These are phyloP conservation scores for Spicauda simplicius DNA, from an alignment of 2,888 invertebrate genomes.

Conservation along the genomic window DNA sequence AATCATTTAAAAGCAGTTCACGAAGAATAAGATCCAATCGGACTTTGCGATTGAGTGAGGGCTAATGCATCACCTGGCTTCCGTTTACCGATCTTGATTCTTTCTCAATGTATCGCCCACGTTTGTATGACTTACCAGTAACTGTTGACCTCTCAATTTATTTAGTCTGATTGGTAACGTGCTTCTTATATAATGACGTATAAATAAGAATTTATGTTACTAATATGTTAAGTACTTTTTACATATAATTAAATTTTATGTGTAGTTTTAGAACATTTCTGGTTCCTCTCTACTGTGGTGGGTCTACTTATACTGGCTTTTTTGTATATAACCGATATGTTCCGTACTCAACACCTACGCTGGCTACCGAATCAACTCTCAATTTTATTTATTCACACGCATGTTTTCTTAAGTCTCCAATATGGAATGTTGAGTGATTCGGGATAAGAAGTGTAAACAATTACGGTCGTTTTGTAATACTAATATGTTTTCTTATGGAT, in stretches of 20 bases:
- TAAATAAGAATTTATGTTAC: background rate
- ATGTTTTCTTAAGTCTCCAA: slow-evolving; percentile 43
- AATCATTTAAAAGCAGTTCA: slow-evolving; percentile 58
- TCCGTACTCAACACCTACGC: slow-evolving; percentile 65
- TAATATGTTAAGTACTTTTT: slow-evolving; percentile 9
- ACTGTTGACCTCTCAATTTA: slow-evolving; percentile 51
- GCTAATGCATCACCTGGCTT: slow-evolving; percentile 81
- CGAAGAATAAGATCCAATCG: slow-evolving; percentile 72
- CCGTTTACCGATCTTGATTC: slow-evolving; percentile 81
- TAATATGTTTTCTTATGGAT: slow-evolving; percentile 19
- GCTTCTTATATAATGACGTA: too few relatives aligned
- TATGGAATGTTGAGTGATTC: slow-evolving; percentile 13
- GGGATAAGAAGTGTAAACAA: slow-evolving; percentile 20
- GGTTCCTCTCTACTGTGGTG: too few relatives aligned
- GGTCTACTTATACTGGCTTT: slow-evolving; percentile 16
- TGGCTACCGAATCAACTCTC: slow-evolving; percentile 63
- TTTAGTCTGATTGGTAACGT: background rate
- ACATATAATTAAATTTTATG: too few relatives aligned
- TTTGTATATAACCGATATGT: slow-evolving; percentile 41
- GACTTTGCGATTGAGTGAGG: slow-evolving; percentile 71
- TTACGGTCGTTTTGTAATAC: slow-evolving; percentile 18
- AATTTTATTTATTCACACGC: slow-evolving; percentile 43
- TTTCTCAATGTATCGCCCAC: slow-evolving; percentile 79
- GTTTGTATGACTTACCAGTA: slow-evolving; percentile 61
- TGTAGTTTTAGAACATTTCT: too few relatives aligned